A percentile compares a stretch with the other conserved stretches of the same genome.
Conservation (phyloP, 1,140 invertebrate genomes). For the Phthorimaea operculella region DNA sequence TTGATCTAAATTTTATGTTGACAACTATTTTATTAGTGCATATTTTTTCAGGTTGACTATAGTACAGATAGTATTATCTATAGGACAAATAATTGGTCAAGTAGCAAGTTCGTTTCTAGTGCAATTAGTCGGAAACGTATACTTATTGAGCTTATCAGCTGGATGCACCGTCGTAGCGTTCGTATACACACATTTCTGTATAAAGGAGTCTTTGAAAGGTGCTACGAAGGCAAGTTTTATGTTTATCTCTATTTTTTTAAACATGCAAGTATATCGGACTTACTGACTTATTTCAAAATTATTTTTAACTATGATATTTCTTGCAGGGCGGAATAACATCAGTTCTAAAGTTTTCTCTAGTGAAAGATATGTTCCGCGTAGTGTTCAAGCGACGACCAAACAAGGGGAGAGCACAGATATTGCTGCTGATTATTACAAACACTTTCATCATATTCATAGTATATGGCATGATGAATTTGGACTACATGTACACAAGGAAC, state of each 20-base stretch:
- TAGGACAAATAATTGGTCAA: constrained; percentile 70
- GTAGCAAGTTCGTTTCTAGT: constrained; percentile 68
- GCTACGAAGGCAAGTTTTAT: constrained; percentile 27
- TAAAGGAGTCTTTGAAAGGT: constrained; percentile 43
- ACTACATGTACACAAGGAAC: constrained; percentile 73
- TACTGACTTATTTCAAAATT: too few relatives aligned
- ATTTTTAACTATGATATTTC: background rate
- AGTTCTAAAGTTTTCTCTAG: constrained; percentile 68
- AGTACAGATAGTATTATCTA: constrained; percentile 69
- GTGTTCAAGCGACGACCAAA: constrained; percentile 71
- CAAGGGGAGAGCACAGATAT: constrained; percentile 71
- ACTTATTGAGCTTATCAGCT: constrained; percentile 42
- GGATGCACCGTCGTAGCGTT: constrained; percentile 36
- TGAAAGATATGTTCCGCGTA: constrained; percentile 71
- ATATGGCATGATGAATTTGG: constrained; percentile 67
- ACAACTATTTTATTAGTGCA: too few relatives aligned
- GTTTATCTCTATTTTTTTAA: too few relatives aligned
- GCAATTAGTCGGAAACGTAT: constrained; percentile 59
- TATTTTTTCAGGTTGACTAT: constrained; percentile 69
- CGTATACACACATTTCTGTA: constrained; percentile 31
- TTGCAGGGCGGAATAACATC: constrained; percentile 53
- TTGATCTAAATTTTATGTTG: too few relatives aligned
- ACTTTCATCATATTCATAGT: constrained; percentile 68
- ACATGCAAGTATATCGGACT: too few relatives aligned
- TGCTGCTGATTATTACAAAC: constrained; percentile 70